A percentile compares a stretch with the other conserved stretches of the same genome.
Evolutionary conservation across 2,113 vertebrate genomes (phyloP).

Genomic region (Catharus minimus): DNA sequence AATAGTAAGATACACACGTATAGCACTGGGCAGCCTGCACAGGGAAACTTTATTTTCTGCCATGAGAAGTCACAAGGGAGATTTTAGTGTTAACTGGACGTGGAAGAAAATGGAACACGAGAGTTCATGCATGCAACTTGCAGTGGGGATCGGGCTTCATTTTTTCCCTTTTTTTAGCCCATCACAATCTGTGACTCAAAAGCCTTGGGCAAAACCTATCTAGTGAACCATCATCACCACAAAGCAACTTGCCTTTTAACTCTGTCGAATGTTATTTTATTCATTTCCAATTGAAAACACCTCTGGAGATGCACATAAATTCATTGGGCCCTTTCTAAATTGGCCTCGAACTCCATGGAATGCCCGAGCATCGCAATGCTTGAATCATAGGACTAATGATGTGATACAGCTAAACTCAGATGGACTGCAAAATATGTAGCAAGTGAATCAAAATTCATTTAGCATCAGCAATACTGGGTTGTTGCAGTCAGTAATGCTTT

Average conservation of each 20-base stretch:
- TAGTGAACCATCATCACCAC: constrained; percentile 20
- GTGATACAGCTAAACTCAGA: neutral
- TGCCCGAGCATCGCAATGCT: neutral
- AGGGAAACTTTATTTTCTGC: neutral
- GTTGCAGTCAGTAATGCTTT: constrained; percentile 3
- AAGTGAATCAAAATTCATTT: constrained; percentile 6
- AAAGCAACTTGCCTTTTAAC: constrained; percentile 31
- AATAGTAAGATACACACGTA: neutral
- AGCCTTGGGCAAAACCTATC: constrained; percentile 15
- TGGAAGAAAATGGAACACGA: constrained; percentile 25
- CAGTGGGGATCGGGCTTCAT: neutral
- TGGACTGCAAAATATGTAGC: neutral
- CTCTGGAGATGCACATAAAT: constrained; percentile 2
- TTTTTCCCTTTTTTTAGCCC: neutral
- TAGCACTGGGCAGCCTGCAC: neutral
- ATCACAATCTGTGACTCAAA: constrained; percentile 7
- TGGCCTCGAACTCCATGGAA: neutral
- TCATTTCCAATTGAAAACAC: constrained; percentile 43
- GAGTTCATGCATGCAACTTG: constrained; percentile 23
- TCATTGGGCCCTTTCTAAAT: constrained; percentile 7
- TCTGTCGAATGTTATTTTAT: constrained; percentile 34
- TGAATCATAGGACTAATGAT: neutral
- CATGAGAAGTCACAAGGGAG: neutral
- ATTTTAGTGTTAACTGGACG: constrained; percentile 36
- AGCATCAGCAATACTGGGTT: neutral